These are phyloP conservation scores for Drosophila insularis DNA, from an alignment of 1,140 invertebrate genomes.

Conservation along the genomic window DNA sequence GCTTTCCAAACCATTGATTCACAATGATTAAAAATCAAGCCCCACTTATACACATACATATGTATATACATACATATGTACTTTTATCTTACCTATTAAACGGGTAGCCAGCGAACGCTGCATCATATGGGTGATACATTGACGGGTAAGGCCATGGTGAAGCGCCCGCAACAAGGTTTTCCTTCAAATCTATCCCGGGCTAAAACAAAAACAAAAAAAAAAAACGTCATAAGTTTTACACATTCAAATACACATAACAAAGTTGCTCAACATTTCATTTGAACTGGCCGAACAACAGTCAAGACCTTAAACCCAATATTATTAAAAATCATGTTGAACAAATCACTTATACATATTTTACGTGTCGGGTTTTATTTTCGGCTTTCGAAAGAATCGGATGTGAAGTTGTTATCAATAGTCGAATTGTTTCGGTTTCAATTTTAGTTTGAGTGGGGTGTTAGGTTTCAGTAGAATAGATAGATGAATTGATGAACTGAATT, in stretches of 20 bases:
- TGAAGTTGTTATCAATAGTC: constrained; percentile 37
- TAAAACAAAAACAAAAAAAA: constrained; percentile 45
- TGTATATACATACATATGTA: neutral
- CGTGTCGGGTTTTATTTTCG: constrained; percentile 20
- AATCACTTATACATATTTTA: constrained; percentile 72
- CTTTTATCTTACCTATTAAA: constrained; percentile 92
- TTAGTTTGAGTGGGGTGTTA: neutral
- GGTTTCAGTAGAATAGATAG: neutral
- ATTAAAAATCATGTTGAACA: constrained; percentile 81
- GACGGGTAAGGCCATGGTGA: constrained; percentile 93
- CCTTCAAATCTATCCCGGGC: constrained; percentile 91
- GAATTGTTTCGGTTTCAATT: no score
- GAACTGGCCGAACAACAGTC: constrained; percentile 36
- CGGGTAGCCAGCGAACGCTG: constrained; percentile 93
- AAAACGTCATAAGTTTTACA: constrained; percentile 22
- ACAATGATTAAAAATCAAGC: neutral
- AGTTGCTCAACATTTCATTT: constrained; percentile 21
- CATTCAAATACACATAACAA: constrained; percentile 13
- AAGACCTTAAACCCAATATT: constrained; percentile 76
- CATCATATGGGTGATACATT: constrained; percentile 94
- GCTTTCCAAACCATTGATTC: neutral
- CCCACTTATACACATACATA: neutral
- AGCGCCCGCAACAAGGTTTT: constrained; percentile 91
- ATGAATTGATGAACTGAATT: neutral
- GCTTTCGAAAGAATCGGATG: neutral